phyloP scores from a whole-genome alignment of 2,113 vertebrate genomes.

The Seriola quinqueradiata region DNA sequence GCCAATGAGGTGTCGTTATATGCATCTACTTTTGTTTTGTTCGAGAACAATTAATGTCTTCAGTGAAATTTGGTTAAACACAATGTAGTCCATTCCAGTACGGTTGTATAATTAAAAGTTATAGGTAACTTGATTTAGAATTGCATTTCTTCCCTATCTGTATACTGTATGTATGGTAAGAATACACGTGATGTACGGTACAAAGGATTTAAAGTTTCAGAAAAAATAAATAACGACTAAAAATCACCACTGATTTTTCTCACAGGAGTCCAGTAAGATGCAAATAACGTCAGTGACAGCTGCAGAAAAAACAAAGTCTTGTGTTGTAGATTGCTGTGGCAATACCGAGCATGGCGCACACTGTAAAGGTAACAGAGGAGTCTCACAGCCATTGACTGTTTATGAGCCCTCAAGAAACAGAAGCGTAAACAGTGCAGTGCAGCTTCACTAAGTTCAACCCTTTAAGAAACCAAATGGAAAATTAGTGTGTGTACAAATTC shows the following conservation, averaged over 20 bases:
- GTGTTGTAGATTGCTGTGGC: no score
- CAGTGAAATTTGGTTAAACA: neutral
- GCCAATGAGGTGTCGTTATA: neutral
- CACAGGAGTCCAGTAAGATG: no score
- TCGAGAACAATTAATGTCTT: neutral
- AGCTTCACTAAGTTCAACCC: no score
- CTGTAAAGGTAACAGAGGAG: neutral
- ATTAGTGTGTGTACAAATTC: neutral
- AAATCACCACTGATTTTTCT: no score
- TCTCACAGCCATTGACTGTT: neutral
- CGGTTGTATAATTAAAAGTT: neutral
- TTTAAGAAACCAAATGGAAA: neutral
- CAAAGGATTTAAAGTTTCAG: no score
- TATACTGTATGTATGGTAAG: neutral
- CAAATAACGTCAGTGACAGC: no score
- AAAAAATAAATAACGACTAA: no score
- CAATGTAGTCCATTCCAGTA: neutral
- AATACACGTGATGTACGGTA: no score
- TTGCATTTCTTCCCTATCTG: neutral
- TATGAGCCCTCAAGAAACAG: neutral
- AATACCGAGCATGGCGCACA: neutral
- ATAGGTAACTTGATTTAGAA: neutral
- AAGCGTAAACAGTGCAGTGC: no score
- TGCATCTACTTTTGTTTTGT: neutral
- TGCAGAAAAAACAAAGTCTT: no score